These are phyloP conservation scores for Hydrophis major DNA, from an alignment of 2,797 vertebrate genomes.

Conservation along the genomic window DNA sequence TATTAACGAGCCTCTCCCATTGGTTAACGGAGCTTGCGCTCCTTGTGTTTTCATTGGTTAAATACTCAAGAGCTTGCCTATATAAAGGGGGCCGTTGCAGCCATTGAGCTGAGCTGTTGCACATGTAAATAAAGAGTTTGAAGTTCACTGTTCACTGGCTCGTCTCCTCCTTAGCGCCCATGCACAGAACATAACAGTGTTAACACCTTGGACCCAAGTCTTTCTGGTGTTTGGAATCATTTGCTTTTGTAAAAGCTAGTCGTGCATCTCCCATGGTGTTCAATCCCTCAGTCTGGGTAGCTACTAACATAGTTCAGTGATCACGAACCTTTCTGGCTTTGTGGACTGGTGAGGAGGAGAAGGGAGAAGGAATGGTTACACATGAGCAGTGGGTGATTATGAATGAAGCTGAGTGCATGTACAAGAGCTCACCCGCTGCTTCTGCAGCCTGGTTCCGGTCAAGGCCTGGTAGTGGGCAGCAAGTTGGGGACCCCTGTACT, in stretches of 20 bases:
- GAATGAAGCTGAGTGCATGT: background rate
- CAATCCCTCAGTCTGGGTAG: background rate
- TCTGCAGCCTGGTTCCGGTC: background rate
- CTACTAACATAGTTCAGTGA: background rate
- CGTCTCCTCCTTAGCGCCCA: too few species aligned
- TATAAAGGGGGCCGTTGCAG: too few species aligned
- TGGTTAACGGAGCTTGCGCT: too few species aligned
- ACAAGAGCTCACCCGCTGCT: background rate
- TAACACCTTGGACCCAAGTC: background rate
- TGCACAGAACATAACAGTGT: too few species aligned
- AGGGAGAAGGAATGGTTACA: background rate
- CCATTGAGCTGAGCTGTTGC: too few species aligned
- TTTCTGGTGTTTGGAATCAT: background rate
- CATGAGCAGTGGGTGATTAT: background rate
- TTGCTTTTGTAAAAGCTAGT: background rate
- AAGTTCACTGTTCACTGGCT: too few species aligned
- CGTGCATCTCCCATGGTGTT: background rate
- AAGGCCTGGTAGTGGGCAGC: background rate
- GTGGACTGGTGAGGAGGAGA: background rate
- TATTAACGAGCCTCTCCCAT: too few species aligned
- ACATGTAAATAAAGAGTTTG: too few species aligned
- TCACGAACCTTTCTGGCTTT: background rate
- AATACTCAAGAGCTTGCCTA: too few species aligned
- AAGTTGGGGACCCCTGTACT: background rate
- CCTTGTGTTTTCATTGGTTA: too few species aligned